These are phyloP conservation scores for Amblyteles armatorius DNA, from an alignment of 2,888 invertebrate genomes.

Conservation along the genomic window DNA sequence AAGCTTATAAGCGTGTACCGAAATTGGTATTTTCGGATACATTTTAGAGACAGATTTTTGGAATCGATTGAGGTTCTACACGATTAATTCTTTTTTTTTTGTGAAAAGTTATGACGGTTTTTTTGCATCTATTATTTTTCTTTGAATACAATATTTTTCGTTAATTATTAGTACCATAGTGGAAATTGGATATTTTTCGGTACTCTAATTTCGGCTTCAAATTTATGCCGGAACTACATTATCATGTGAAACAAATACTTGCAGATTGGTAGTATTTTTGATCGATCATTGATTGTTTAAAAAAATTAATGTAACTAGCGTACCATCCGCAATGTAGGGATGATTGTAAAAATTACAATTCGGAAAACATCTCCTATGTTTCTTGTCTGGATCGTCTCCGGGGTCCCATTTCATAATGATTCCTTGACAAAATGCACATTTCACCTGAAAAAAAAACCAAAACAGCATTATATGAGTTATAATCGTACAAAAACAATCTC, in stretches of 20 bases:
- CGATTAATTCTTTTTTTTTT: too few relatives aligned
- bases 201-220: too few relatives aligned
- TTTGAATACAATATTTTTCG: too few relatives aligned
- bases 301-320: background rate
- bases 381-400: conserved; percentile 89
- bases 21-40: too few relatives aligned
- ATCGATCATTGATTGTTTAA: background rate
- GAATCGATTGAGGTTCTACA: too few relatives aligned
- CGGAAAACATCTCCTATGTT: conserved; percentile 89
- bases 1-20: too few relatives aligned
- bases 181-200: too few relatives aligned
- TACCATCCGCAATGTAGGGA: conserved; percentile 74
- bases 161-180: too few relatives aligned
- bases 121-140: too few relatives aligned
- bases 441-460: conserved; percentile 85
- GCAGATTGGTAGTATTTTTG: background rate
- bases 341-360: conserved; percentile 85
- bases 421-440: conserved; percentile 93
- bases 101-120: too few relatives aligned
- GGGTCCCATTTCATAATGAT: conserved; percentile 88
- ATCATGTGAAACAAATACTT: background rate
- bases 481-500: background rate
- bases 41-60: too few relatives aligned
- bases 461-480: background rate
- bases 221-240: background rate